A percentile compares a stretch with the other conserved stretches of the same genome.
phyloP scores from a whole-genome alignment of 2,113 vertebrate species.

The Aplodontia rufa region DNA sequence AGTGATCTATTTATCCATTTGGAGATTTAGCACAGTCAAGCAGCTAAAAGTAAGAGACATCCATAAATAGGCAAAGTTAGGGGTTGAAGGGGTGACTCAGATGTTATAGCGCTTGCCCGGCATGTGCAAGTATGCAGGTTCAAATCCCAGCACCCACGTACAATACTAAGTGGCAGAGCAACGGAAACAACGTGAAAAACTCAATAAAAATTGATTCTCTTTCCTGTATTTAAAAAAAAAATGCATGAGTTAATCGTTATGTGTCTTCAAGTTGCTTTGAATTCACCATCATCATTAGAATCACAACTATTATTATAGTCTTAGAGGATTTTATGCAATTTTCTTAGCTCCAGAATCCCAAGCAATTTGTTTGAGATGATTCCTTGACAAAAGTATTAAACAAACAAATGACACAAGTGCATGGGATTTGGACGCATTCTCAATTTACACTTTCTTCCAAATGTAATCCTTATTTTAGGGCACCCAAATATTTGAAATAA shows the following conservation, averaged over 20 bases:
- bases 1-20: neutral
- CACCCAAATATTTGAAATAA: neutral
- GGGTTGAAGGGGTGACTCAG: no score
- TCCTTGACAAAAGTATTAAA: neutral
- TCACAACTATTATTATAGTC: neutral
- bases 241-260: neutral
- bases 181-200: no score
- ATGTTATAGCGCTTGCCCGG: no score
- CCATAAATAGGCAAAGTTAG: no score
- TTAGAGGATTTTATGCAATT: neutral
- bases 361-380: neutral
- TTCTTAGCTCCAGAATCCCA: neutral
- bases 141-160: no score
- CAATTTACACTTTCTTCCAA: neutral
- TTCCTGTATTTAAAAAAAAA: no score
- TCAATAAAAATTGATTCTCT: no score
- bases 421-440: neutral
- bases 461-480: neutral
- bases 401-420: neutral
- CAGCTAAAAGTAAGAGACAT: neutral
- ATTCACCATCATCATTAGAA: neutral
- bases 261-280: neutral
- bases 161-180: no score
- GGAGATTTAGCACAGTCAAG: neutral
- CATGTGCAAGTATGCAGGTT: no score